These are phyloP conservation scores for Rana temporaria DNA, from an alignment of 2,113 vertebrate species.

Conservation along the genomic window DNA sequence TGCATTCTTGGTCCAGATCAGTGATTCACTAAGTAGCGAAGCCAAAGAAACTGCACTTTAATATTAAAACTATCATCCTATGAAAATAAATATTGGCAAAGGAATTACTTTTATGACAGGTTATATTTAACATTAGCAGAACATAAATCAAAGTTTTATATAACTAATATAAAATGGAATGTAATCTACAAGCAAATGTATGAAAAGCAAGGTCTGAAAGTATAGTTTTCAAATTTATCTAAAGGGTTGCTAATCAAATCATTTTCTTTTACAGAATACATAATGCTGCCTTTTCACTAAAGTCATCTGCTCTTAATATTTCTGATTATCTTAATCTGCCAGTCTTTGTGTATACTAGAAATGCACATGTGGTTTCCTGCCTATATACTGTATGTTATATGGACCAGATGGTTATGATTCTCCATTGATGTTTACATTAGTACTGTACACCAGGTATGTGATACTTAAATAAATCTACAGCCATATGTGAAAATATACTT, in stretches of 20 bases:
- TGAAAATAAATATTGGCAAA: too few relatives aligned
- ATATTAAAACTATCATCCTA: too few relatives aligned
- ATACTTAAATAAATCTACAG: slow-evolving; percentile 4
- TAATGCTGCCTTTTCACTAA: slow-evolving; percentile 5
- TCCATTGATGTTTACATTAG: slow-evolving; percentile 15
- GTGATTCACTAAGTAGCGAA: too few relatives aligned
- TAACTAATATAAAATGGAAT: slow-evolving; percentile 24
- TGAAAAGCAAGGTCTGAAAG: not conserved
- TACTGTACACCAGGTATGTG: slow-evolving; percentile 1
- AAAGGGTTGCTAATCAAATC: slow-evolving; percentile 15
- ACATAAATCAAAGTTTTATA: not conserved
- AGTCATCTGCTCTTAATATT: slow-evolving; percentile 42
- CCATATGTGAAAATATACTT: slow-evolving; percentile 18
- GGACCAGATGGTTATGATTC: slow-evolving; percentile 22
- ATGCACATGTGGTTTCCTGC: not conserved
- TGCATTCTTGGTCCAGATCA: too few relatives aligned
- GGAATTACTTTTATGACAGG: too few relatives aligned
- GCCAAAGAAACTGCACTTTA: too few relatives aligned
- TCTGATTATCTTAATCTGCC: slow-evolving; percentile 8
- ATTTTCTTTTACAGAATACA: slow-evolving; percentile 22
- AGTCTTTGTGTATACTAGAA: not conserved
- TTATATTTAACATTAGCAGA: not conserved
- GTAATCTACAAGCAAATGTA: not conserved
- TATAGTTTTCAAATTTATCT: not conserved
- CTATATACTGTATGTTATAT: not conserved